A percentile compares a stretch with the other conserved stretches of the same genome.
These are phyloP conservation scores for Benthosema pterotum DNA, from an alignment of 2,797 vertebrate genomes.

Conservation along the genomic window DNA sequence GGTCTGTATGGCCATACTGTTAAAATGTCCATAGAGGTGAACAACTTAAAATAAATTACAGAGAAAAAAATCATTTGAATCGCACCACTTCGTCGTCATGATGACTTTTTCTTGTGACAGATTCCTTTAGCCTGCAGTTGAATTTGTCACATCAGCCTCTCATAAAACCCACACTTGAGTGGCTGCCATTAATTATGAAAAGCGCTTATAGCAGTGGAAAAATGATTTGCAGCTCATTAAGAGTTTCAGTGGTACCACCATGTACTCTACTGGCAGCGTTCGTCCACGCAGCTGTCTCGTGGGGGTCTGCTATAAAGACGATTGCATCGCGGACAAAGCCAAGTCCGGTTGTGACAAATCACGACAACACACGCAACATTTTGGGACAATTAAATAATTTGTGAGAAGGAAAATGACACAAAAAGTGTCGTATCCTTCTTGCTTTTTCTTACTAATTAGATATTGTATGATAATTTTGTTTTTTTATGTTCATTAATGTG, in stretches of 20 bases:
- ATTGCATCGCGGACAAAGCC: no score
- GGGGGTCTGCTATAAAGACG: no score
- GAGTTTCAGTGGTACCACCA: slow-evolving; percentile 70
- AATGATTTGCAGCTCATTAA: slow-evolving; percentile 75
- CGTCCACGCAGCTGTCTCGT: slow-evolving; percentile 34
- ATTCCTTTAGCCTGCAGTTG: slow-evolving; percentile 44
- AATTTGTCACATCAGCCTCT: slow-evolving; percentile 61
- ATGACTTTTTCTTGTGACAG: slow-evolving; percentile 33
- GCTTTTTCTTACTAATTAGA: no score
- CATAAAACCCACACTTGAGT: slow-evolving; percentile 65
- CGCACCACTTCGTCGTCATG: slow-evolving; percentile 28
- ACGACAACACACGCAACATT: no score
- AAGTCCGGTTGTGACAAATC: no score
- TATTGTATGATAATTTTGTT: no score
- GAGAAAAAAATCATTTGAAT: slow-evolving; percentile 33
- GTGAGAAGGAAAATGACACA: no score
- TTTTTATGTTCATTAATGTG: no score
- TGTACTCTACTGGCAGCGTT: slow-evolving; percentile 49
- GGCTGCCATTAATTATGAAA: slow-evolving; percentile 73
- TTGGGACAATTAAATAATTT: no score
- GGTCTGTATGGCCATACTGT: no score
- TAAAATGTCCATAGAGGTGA: no score
- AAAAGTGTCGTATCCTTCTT: no score
- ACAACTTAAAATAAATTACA: slow-evolving; percentile 2
- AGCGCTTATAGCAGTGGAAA: slow-evolving; percentile 64